These are phyloP conservation scores for Steatornis caripensis DNA, from an alignment of 2,113 vertebrate genomes.

Conservation along the genomic window DNA sequence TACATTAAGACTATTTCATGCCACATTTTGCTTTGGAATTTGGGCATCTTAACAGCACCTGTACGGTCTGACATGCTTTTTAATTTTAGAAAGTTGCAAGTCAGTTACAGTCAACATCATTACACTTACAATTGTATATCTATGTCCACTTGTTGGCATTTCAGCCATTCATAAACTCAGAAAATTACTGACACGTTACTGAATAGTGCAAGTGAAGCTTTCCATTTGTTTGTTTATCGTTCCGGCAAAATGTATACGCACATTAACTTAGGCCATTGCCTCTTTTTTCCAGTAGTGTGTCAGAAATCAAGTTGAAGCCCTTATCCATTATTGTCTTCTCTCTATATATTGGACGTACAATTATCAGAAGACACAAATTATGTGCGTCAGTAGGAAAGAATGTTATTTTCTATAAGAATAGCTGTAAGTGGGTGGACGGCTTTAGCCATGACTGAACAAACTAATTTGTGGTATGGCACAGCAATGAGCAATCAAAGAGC, in stretches of 20 bases:
- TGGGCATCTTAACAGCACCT: neutral
- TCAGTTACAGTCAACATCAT: neutral
- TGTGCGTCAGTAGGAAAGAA: neutral
- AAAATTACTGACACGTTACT: neutral
- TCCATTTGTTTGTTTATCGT: neutral
- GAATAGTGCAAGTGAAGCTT: neutral
- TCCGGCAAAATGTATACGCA: neutral
- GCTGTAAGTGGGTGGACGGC: conserved; percentile 30
- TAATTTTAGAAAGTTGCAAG: neutral
- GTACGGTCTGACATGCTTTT: neutral
- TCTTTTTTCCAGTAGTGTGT: neutral
- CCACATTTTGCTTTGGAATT: neutral
- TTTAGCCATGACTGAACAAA: conserved; percentile 36
- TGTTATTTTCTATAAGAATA: neutral
- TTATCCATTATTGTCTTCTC: neutral
- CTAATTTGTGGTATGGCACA: neutral
- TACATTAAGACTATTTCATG: neutral
- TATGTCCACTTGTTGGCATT: neutral
- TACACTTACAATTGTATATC: neutral
- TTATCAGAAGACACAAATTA: conserved; percentile 17
- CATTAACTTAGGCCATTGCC: neutral
- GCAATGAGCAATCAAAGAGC: neutral
- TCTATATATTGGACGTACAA: neutral
- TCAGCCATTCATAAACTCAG: neutral
- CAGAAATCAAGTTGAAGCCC: conserved; percentile 1